Conservation (phyloP, 2,888 invertebrate genomes). For the Anthrax anthrax region DNA sequence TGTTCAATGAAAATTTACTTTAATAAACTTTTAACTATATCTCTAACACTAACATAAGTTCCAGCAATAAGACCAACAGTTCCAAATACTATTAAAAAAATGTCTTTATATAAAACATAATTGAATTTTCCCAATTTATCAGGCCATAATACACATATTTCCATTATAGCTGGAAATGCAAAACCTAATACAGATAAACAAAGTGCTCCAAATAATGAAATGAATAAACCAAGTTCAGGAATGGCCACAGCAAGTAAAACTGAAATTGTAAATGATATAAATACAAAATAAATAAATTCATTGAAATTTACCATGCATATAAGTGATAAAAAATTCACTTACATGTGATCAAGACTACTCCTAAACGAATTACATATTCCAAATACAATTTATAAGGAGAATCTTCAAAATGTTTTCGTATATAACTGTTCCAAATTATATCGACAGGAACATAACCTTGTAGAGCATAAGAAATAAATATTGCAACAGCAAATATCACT, state of each 20-base stretch:
- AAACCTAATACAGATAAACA: constrained; percentile 58
- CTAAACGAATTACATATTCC: constrained; percentile 40
- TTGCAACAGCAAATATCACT: constrained; percentile 48
- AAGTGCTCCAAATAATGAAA: constrained; percentile 60
- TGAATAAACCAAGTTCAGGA: constrained; percentile 57
- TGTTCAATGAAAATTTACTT: background rate
- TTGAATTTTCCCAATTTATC: constrained; percentile 38
- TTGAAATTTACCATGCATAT: background rate
- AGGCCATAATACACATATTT: constrained; percentile 57
- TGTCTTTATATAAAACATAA: constrained; percentile 39
- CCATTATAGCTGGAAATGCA: constrained; percentile 60
- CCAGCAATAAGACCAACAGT: constrained; percentile 49
- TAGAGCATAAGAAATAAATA: constrained; percentile 71
- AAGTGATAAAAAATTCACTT: constrained; percentile 25
- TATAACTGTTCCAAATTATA: constrained; percentile 50
- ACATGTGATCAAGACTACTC: constrained; percentile 46
- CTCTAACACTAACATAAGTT: constrained; percentile 35
- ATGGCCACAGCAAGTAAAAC: constrained; percentile 57
- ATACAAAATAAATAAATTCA: background rate
- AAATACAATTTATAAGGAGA: constrained; percentile 26
- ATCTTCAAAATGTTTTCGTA: constrained; percentile 30
- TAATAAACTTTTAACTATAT: constrained; percentile 18
- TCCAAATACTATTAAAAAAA: constrained; percentile 43
- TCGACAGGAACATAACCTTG: constrained; percentile 82
- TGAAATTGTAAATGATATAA: constrained; percentile 30